Base-by-base conservation (phyloP, 2,888 invertebrate species). In the Ischnus inquisitorius region DNA sequence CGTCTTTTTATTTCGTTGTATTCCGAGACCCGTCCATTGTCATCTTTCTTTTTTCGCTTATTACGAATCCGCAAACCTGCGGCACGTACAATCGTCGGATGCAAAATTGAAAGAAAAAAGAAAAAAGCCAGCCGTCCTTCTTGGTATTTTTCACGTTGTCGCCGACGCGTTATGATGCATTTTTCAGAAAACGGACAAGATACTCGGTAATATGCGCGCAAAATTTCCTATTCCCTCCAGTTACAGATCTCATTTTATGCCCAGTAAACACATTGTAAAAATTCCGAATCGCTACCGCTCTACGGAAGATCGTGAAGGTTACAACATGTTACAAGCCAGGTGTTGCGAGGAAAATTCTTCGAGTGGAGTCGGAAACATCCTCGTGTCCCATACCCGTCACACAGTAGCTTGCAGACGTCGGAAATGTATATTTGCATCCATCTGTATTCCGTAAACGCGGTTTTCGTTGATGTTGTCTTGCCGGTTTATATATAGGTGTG, bases 341-440 rank as follows among this genome's bases (percentile, higher is more conserved):
- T 57, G 68, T 68, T 72, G 34, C 19, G 34, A 16, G 43, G 22
- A 62, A 81, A 64, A 69, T 64, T 76, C 62, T 22, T n/a, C 19
- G 19, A 10, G 51, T 28, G 48, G 69, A 69, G 41, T 54, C 41
- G 14, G 14, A 19, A 60, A 28, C 41, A 80, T 75, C 62, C 39
- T 75, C 51, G 41, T 22, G 60, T 72, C 46, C 72, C 39, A 57
- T 72, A 65, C n/a, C 46, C 46, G 43, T 41, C 34, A 28, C 22
- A 62, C 41, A 62, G 39, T 68, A n/a, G 39, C 51, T 67, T 65
- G 71, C 46, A 57, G 34, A 57, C 41, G 57, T 65, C 54, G 41
- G 22, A 71, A 71, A 51, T 65, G 19, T 75, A 41, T 75, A 75
- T 65, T 75, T 75, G 75, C 75, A 65, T 25, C 51, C 75, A 75